Conservation (phyloP, 2,797 vertebrate species). For the Pygocentrus nattereri region DNA sequence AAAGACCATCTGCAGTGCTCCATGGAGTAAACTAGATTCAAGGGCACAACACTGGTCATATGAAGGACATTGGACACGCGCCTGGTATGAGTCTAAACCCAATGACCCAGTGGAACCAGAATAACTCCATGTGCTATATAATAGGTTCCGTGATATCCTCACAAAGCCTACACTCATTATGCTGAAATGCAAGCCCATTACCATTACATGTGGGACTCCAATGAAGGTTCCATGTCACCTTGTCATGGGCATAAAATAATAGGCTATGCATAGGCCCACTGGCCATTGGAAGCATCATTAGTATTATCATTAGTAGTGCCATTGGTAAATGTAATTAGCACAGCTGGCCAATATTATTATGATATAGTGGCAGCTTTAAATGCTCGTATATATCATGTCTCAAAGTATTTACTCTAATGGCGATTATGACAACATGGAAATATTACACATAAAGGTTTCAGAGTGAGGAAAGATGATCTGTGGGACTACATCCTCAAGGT, state of each 20-base stretch:
- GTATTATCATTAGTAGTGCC: not conserved
- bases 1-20: not conserved
- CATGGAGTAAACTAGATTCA: not conserved
- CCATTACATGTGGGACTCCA: not conserved
- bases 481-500: constrained; percentile 21
- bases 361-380: constrained; percentile 1
- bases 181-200: not conserved
- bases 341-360: constrained; percentile 2
- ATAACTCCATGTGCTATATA: not conserved
- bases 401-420: not conserved
- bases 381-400: not conserved
- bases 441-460: not conserved
- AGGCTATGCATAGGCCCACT: not conserved
- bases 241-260: constrained; percentile 9
- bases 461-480: not conserved
- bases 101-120: not conserved
- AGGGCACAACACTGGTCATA: not conserved
- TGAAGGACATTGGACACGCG: not conserved
- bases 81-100: not conserved
- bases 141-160: too few relatives aligned
- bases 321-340: constrained; percentile 10
- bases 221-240: constrained; percentile 10
- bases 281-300: not conserved
- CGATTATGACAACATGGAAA: not conserved
- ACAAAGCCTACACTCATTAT: not conserved